Conservation (phyloP, 2,888 invertebrate genomes). For the Hecatera dysodea region DNA sequence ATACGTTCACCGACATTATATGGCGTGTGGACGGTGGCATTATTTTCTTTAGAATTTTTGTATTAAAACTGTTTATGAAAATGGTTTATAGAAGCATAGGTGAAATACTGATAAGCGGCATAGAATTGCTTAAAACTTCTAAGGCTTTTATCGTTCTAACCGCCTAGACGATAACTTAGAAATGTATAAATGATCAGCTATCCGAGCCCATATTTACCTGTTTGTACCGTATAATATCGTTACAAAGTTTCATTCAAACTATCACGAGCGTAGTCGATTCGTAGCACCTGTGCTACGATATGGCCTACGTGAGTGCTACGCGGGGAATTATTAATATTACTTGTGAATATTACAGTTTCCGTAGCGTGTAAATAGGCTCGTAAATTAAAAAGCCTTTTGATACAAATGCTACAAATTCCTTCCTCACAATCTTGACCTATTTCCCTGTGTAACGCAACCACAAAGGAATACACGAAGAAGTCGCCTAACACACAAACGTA, state of each 20-base stretch:
- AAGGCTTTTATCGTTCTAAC: slow-evolving; percentile 36
- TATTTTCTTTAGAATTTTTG: slow-evolving; percentile 14
- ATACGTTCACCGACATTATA: slow-evolving; percentile 41
- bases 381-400: slow-evolving; percentile 37
- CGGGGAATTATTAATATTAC: slow-evolving; percentile 64
- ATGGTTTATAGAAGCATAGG: background rate
- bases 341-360: slow-evolving; percentile 60
- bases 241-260: slow-evolving; percentile 74
- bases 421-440: slow-evolving; percentile 24
- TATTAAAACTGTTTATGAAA: slow-evolving; percentile 4
- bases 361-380: slow-evolving; percentile 48
- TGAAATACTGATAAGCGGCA: slow-evolving; percentile 23
- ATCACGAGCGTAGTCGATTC: slow-evolving; percentile 68
- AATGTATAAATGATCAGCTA: slow-evolving; percentile 51
- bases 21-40: slow-evolving; percentile 41
- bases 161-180: slow-evolving; percentile 42
- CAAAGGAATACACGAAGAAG: slow-evolving; percentile 47
- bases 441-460: slow-evolving; percentile 21
- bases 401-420: slow-evolving; percentile 17
- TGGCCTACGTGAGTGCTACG: slow-evolving; percentile 68
- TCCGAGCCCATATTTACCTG: slow-evolving; percentile 30
- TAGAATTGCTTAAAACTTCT: slow-evolving; percentile 38
- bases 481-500: slow-evolving; percentile 21
- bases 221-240: slow-evolving; percentile 53
- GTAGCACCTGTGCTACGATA: slow-evolving; percentile 76